Percentiles rank a stretch among this genome's conserved stretches.
Conservation (phyloP, 2,797 vertebrate genomes). For the Acrossocheilus fasciatus region DNA sequence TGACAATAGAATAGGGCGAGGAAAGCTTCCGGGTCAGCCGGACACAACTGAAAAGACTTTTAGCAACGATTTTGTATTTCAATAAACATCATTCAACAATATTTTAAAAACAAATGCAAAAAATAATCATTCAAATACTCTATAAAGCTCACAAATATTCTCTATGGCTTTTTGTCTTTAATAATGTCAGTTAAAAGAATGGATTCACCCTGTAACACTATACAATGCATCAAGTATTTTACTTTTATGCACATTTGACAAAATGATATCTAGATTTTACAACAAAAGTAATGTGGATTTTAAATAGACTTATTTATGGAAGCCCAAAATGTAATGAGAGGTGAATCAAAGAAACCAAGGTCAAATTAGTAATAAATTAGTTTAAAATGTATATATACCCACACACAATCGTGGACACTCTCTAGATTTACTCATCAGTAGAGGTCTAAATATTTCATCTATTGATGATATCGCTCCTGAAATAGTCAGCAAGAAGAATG, state of each 20-base stretch:
- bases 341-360: background rate
- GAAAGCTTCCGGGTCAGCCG: constrained; percentile 52
- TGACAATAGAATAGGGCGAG: constrained; percentile 48
- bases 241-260: background rate
- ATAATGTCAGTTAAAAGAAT: background rate
- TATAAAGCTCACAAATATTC: background rate
- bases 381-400: too few species aligned
- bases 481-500: too few species aligned
- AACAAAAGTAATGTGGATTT: background rate
- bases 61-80: background rate
- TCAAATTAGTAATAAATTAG: background rate
- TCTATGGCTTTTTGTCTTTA: background rate
- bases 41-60: background rate
- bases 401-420: too few species aligned
- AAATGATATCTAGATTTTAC: background rate
- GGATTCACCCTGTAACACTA: background rate
- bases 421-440: too few species aligned
- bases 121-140: background rate
- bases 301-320: background rate
- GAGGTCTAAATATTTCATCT: too few species aligned
- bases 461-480: too few species aligned
- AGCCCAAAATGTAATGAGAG: background rate
- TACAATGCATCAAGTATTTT: background rate
- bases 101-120: background rate
- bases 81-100: background rate